Evolutionary conservation across 2,797 vertebrate genomes (phyloP).

Genomic region (Halcyon badia): DNA sequence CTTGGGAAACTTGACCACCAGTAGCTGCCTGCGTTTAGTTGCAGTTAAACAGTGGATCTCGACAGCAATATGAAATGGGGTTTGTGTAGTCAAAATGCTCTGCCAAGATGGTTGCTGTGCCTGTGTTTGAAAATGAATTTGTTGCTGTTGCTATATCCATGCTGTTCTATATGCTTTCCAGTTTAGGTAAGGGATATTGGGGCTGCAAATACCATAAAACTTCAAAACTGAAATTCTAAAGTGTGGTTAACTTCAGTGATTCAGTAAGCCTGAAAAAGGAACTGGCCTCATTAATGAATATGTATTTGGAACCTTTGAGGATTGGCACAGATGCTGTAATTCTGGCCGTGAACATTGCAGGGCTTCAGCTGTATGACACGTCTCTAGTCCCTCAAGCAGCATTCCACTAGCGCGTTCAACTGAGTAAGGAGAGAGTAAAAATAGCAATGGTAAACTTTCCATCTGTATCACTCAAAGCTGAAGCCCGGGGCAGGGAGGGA

Average conservation of each 20-base stretch:
- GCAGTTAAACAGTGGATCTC: background rate
- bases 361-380: background rate
- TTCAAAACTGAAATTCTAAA: background rate
- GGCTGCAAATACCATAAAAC: background rate
- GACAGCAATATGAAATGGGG: background rate
- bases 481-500: background rate
- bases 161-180: background rate
- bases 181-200: background rate
- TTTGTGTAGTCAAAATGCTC: background rate
- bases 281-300: background rate
- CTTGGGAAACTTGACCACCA: background rate
- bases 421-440: background rate
- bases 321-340: background rate
- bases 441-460: slow-evolving; percentile 2
- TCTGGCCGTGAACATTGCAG: background rate
- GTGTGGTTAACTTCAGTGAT: background rate
- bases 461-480: background rate
- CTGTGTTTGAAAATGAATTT: background rate
- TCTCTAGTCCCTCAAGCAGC: background rate
- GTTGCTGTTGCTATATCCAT: background rate
- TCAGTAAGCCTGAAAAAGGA: background rate
- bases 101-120: background rate
- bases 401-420: background rate
- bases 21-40: background rate
- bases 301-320: background rate